phyloP scores from a whole-genome alignment of 1,140 invertebrate species.

The Polypedilum pembai region DNA sequence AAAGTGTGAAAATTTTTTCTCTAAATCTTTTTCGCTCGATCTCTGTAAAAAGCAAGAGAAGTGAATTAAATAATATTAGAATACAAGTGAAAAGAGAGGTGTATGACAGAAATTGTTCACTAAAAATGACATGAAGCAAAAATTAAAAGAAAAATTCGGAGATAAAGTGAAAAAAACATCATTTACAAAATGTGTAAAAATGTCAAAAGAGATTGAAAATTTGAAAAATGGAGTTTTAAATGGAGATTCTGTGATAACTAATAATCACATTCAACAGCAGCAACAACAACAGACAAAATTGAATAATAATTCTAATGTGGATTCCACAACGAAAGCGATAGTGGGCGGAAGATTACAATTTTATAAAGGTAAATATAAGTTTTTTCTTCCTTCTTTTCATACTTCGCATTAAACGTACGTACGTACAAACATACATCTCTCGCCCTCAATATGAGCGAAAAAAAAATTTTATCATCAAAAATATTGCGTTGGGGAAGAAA shows the following conservation, averaged over 20 bases:
- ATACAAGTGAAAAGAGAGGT: not conserved
- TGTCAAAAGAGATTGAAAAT: slow-evolving; percentile 27
- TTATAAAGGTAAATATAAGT: slow-evolving; percentile 23
- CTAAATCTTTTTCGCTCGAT: not conserved
- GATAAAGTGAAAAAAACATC: slow-evolving; percentile 17
- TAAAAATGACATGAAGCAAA: slow-evolving; percentile 25
- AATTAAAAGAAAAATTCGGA: slow-evolving; percentile 15
- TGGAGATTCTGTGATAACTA: slow-evolving; percentile 13
- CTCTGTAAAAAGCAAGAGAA: not conserved
- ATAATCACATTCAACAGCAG: slow-evolving; percentile 20
- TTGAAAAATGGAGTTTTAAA: slow-evolving; percentile 22
- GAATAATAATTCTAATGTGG: not conserved
- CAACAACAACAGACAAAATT: slow-evolving; percentile 1
- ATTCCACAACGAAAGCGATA: not conserved
- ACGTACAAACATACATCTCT: not conserved
- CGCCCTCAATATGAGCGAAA: slow-evolving; percentile 3
- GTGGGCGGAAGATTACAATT: slow-evolving; percentile 24
- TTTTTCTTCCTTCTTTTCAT: not conserved
- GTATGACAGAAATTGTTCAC: not conserved
- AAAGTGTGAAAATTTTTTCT: slow-evolving; percentile 2
- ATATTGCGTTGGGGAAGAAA: slow-evolving; percentile 9
- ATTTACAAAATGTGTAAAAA: slow-evolving; percentile 27
- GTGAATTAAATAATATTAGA: no score
- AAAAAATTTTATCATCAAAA: not conserved
- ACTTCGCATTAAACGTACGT: no score